Percentiles rank a stretch among this genome's conserved stretches.
These are phyloP conservation scores for Heliothis subflexa DNA, from an alignment of 1,140 invertebrate species.

Conservation along the genomic window DNA sequence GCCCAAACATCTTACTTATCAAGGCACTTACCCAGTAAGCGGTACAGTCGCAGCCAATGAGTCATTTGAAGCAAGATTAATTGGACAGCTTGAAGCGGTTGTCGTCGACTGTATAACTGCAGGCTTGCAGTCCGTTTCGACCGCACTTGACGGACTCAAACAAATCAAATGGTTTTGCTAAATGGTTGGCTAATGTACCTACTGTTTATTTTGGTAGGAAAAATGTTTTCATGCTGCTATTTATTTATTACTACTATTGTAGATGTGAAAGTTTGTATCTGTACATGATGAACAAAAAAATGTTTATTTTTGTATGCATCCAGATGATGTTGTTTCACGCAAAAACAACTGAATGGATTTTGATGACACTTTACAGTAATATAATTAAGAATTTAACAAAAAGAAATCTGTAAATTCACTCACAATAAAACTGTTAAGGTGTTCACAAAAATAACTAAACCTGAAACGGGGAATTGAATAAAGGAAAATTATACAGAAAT, in stretches of 20 bases:
- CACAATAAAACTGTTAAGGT: too few species aligned
- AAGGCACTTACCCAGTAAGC: background rate
- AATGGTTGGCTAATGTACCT: background rate
- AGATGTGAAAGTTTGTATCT: background rate
- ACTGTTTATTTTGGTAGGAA: conserved; percentile 7
- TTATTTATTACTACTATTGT: too few species aligned
- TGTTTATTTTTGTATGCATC: too few species aligned
- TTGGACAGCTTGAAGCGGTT: conserved; percentile 34
- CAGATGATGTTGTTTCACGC: too few species aligned
- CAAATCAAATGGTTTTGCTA: conserved; percentile 30
- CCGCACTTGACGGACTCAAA: conserved; percentile 36
- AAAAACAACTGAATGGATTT: too few species aligned
- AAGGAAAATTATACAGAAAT: too few species aligned
- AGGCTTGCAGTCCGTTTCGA: conserved; percentile 25
- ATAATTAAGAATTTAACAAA: too few species aligned
- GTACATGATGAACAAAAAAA: too few species aligned
- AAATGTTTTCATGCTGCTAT: background rate
- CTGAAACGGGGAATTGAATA: too few species aligned
- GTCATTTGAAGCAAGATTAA: conserved; percentile 44
- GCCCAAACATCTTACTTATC: background rate
- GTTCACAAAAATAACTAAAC: too few species aligned
- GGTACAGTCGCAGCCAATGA: conserved; percentile 14
- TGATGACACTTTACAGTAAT: too few species aligned
- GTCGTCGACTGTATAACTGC: conserved; percentile 39
- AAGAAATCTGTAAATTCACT: too few species aligned